Percentiles rank a stretch among this genome's conserved stretches.
Evolutionary conservation across 2,113 vertebrate genomes (phyloP).

Genomic region (Sapajus apella): DNA sequence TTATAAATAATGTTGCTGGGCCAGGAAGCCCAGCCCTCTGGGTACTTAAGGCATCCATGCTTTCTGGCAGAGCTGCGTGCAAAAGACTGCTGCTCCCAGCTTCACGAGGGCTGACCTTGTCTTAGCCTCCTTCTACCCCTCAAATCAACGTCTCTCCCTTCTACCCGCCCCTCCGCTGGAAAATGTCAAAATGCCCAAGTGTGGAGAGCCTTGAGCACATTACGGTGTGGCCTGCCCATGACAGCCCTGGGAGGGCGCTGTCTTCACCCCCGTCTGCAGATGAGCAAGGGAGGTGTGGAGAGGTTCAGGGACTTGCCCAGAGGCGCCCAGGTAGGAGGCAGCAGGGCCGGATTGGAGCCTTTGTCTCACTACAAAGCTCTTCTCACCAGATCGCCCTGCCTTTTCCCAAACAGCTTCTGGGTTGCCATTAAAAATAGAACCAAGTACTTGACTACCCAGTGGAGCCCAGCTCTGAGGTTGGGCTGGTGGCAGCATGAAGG

Average conservation of each 20-base stretch:
- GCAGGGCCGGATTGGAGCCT: neutral
- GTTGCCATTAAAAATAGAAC: slow-evolving; percentile 71
- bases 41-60: fast-evolving
- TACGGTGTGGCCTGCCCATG: fast-evolving
- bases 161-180: neutral
- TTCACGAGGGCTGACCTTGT: neutral
- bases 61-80: neutral
- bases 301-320: neutral
- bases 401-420: slow-evolving; percentile 46
- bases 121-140: neutral
- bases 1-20: neutral
- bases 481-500: neutral
- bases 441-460: slow-evolving; percentile 31
- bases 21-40: neutral
- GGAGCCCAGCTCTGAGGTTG: slow-evolving; percentile 30
- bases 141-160: neutral
- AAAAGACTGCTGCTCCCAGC: no score
- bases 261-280: neutral
- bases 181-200: neutral
- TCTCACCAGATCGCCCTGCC: slow-evolving; percentile 4
- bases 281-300: neutral
- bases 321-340: neutral
- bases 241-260: neutral
- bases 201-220: neutral
- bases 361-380: slow-evolving; percentile 43